Percentiles rank a stretch among this genome's conserved stretches.
Evolutionary conservation across 2,113 vertebrate genomes (phyloP).

Genomic region (Nothoprocta perdicaria): DNA sequence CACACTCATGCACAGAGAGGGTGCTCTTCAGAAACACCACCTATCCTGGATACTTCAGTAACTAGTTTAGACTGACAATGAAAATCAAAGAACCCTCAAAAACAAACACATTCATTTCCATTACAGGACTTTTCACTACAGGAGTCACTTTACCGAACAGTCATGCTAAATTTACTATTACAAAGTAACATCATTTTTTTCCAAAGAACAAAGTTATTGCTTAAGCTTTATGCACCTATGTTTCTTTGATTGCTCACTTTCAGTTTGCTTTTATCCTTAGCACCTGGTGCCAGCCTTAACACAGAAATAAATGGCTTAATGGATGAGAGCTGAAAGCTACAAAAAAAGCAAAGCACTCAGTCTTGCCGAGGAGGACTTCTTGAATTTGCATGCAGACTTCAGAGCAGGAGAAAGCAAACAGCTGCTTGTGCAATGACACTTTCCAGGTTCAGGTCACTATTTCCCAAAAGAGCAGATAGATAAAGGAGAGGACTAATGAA

Average conservation of each 20-base stretch:
- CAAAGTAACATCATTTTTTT: neutral
- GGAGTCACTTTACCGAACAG: neutral
- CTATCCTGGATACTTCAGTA: neutral
- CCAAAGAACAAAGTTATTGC: conserved; percentile 1
- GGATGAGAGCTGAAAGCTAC: neutral
- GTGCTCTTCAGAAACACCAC: neutral
- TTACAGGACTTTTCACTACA: neutral
- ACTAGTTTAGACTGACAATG: neutral
- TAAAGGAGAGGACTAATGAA: neutral
- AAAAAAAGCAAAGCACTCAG: neutral
- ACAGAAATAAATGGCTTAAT: neutral
- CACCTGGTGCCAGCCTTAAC: neutral
- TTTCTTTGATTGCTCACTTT: neutral
- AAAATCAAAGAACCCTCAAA: neutral
- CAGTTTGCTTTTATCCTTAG: neutral
- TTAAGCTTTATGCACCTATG: neutral
- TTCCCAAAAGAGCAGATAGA: neutral
- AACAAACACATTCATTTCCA: neutral
- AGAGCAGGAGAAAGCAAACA: neutral
- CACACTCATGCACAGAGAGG: neutral
- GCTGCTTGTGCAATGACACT: neutral
- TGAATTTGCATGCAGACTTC: neutral
- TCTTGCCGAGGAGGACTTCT: neutral
- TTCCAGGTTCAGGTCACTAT: neutral
- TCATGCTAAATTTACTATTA: neutral